Percentiles rank a stretch among this genome's conserved stretches.
Conservation (phyloP, 1,140 invertebrate species). For the Bombus picipes region DNA sequence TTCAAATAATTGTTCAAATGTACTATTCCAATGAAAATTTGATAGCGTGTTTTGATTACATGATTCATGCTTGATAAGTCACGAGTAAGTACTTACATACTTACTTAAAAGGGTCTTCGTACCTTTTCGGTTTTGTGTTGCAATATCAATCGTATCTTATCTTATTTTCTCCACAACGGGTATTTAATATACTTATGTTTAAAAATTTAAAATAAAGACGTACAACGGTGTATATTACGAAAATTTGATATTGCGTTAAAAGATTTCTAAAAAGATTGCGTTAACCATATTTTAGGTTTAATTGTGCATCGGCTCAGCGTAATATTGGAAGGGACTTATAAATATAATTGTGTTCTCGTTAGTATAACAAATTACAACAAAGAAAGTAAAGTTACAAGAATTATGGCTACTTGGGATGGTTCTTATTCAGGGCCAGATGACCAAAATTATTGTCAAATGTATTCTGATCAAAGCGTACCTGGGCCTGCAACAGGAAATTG, state of each 20-base stretch:
- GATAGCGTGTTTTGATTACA: not conserved
- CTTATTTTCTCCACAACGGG: not conserved
- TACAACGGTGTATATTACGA: not conserved
- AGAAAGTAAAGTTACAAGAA: not conserved
- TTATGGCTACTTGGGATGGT: slow-evolving; percentile 81
- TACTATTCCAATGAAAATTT: not conserved
- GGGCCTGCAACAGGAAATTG: not conserved
- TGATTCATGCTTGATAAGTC: not conserved
- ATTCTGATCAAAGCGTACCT: slow-evolving; percentile 64
- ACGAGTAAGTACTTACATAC: not conserved
- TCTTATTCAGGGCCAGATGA: slow-evolving; percentile 75
- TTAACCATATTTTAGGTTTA: slow-evolving; percentile 19
- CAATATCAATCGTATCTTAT: not conserved
- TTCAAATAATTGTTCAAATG: not conserved
- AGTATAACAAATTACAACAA: not conserved
- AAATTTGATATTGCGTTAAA: not conserved
- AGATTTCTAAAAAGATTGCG: not conserved
- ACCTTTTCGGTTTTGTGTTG: not conserved
- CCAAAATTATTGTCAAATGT: slow-evolving; percentile 69
- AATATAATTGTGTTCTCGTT: not conserved
- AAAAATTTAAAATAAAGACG: not conserved
- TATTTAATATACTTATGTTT: not conserved
- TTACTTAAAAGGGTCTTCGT: not conserved
- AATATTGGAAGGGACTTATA: not conserved
- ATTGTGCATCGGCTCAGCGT: not conserved